Conservation (phyloP, 2,113 vertebrate species). For the Phaethornis superciliosus region DNA sequence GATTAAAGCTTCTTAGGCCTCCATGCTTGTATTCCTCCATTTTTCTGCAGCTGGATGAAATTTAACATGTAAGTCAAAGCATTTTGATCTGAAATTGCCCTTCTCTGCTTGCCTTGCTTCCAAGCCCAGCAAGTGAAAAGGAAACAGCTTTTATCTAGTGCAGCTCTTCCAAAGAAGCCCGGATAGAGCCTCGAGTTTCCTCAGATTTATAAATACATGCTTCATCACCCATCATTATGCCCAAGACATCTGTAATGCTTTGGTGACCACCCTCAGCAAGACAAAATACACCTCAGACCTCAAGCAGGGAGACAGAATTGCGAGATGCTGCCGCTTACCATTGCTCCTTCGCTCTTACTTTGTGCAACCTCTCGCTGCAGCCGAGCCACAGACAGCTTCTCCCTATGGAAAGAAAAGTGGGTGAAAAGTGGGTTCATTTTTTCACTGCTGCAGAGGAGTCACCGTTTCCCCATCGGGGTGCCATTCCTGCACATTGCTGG, state of each 20-base stretch:
- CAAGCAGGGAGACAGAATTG: neutral
- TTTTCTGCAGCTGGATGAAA: neutral
- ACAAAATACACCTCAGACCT: neutral
- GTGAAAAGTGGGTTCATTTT: slow-evolving; percentile 41
- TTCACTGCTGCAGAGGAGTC: neutral
- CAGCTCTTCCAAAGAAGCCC: neutral
- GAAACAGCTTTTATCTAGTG: neutral
- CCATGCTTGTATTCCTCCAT: neutral
- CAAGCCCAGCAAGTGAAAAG: neutral
- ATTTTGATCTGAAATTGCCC: slow-evolving; percentile 10
- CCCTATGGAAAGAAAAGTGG: slow-evolving; percentile 78
- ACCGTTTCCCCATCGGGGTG: neutral
- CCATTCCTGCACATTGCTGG: slow-evolving; percentile 26
- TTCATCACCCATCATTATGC: neutral
- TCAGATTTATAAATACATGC: neutral
- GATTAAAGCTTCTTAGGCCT: neutral
- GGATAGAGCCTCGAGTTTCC: neutral
- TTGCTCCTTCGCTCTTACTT: slow-evolving; percentile 88
- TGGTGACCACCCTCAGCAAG: neutral
- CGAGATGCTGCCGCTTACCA: slow-evolving; percentile 77
- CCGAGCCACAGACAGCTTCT: slow-evolving; percentile 91
- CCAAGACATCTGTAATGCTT: neutral
- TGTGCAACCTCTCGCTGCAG: slow-evolving; percentile 89
- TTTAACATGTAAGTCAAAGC: neutral
- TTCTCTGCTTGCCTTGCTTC: neutral